Evolutionary conservation across 1,140 invertebrate genomes (phyloP).

Genomic region (Ceratosolen solmsi): DNA sequence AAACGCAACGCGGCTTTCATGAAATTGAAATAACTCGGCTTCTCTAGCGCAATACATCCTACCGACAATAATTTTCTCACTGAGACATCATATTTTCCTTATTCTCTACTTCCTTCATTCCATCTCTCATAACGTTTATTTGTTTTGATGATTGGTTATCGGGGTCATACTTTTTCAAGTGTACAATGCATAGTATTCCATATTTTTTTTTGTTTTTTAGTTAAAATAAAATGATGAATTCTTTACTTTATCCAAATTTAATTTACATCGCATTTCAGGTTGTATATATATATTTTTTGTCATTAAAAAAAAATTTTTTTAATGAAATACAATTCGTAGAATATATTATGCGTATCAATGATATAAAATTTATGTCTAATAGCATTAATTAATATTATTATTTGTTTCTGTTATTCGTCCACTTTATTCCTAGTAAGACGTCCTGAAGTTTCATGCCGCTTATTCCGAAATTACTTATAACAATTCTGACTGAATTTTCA

Average conservation of each 20-base stretch:
- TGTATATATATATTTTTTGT: too few species aligned
- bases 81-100: neutral
- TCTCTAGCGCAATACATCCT: neutral
- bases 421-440: neutral
- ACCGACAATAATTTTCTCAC: constrained; percentile 17
- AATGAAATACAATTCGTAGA: too few species aligned
- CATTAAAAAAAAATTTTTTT: too few species aligned
- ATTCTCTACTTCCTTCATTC: neutral
- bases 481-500: too few species aligned
- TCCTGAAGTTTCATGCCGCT: neutral
- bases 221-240: too few species aligned
- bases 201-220: too few species aligned
- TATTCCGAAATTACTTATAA: neutral
- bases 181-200: too few species aligned
- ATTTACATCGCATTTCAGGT: too few species aligned
- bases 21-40: constrained; percentile 28
- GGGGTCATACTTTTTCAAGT: neutral
- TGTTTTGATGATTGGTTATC: neutral
- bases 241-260: too few species aligned
- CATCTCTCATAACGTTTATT: neutral
- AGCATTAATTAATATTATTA: too few species aligned
- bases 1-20: constrained; percentile 1
- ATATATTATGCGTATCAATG: too few species aligned
- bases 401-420: neutral
- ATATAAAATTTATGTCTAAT: too few species aligned